These are phyloP conservation scores for Pipra filicauda DNA, from an alignment of 2,113 vertebrate genomes.

Conservation along the genomic window DNA sequence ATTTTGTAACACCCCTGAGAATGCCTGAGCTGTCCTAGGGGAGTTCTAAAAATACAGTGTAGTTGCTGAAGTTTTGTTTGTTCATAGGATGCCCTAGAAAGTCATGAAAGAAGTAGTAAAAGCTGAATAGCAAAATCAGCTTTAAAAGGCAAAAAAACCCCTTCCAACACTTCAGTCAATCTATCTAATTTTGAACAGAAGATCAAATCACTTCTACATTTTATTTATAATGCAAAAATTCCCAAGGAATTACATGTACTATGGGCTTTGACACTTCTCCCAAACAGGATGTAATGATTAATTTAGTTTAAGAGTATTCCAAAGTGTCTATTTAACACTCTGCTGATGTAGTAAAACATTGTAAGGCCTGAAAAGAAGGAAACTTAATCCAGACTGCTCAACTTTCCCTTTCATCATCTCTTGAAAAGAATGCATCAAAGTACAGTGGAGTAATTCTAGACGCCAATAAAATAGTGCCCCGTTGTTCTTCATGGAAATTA, in stretches of 20 bases:
- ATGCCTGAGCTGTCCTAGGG: not conserved
- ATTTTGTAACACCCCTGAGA: not conserved
- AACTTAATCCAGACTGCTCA: not conserved
- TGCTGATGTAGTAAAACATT: not conserved
- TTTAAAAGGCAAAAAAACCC: not conserved
- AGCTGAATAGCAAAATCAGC: not conserved
- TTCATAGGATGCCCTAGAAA: not conserved
- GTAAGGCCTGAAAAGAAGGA: not conserved
- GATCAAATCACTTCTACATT: not conserved
- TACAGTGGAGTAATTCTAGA: slow-evolving; percentile 43
- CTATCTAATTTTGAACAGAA: not conserved
- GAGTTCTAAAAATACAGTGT: not conserved
- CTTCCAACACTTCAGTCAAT: not conserved
- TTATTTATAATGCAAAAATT: not conserved
- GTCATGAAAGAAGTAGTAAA: not conserved
- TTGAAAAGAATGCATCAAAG: slow-evolving; percentile 16
- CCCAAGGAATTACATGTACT: not conserved
- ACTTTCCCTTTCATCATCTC: not conserved
- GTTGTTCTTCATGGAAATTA: slow-evolving; percentile 76
- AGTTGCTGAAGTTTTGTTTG: not conserved
- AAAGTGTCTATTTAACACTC: not conserved
- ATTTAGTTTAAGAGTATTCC: slow-evolving; percentile 11
- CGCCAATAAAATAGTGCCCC: slow-evolving; percentile 62
- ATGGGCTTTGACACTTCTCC: not conserved
- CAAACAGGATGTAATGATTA: not conserved